These are phyloP conservation scores for Episyrphus balteatus DNA, from an alignment of 1,140 invertebrate genomes.

Conservation along the genomic window DNA sequence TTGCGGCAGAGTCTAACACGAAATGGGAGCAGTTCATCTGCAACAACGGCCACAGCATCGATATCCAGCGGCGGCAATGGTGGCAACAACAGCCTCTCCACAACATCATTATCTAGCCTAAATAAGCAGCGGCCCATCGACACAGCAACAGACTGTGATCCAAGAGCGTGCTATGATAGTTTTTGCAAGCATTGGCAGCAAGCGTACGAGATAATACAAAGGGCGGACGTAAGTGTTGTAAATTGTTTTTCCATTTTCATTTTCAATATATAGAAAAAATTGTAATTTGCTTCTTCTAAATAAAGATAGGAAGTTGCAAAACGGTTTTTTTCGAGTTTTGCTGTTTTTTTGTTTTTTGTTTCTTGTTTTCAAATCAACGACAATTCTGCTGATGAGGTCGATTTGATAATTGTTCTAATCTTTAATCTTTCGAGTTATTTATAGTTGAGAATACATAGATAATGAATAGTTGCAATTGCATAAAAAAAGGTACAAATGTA, in stretches of 20 bases:
- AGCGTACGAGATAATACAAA: constrained; percentile 68
- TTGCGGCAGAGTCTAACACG: constrained; percentile 45
- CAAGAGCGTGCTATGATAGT: constrained; percentile 76
- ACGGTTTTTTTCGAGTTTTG: no score
- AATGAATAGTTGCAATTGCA: background rate
- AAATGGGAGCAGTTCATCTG: constrained; percentile 16
- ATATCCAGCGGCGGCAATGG: constrained; percentile 17
- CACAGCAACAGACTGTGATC: constrained; percentile 48
- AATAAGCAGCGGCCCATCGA: constrained; percentile 34
- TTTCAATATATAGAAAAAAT: background rate
- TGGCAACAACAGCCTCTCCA: background rate
- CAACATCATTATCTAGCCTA: background rate
- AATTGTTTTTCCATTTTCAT: background rate
- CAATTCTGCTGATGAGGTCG: background rate
- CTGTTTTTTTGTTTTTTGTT: background rate
- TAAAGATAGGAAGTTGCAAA: background rate
- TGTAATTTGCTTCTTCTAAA: background rate
- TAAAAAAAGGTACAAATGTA: background rate
- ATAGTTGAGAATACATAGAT: no score
- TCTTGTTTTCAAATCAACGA: background rate
- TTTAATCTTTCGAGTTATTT: background rate
- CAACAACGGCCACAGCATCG: no score
- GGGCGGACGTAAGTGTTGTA: constrained; percentile 43
- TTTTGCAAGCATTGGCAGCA: constrained; percentile 94
- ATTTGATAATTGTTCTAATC: background rate